Conservation (phyloP, 2,797 vertebrate genomes). For the Darevskia mixta region DNA sequence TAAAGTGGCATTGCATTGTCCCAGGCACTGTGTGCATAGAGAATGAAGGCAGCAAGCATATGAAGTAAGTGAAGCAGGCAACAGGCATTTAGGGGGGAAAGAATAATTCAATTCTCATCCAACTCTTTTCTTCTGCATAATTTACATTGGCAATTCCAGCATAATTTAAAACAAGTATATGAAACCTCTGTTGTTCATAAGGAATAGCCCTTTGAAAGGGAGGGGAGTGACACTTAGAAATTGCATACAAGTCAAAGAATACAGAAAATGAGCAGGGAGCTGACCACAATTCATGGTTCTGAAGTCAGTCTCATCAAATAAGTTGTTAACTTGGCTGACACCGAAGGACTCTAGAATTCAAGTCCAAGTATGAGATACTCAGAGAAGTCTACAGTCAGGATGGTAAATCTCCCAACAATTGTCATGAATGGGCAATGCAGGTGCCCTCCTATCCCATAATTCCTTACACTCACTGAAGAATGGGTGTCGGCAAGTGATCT, state of each 20-base stretch:
- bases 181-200: neutral
- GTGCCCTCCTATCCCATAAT: neutral
- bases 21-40: too few relatives aligned
- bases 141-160: neutral
- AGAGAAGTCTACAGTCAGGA: neutral
- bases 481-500: neutral
- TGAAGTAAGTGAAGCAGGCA: neutral
- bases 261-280: neutral
- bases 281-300: neutral
- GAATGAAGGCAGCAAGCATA: neutral
- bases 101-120: neutral
- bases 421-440: neutral
- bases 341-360: neutral
- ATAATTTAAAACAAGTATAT: neutral
- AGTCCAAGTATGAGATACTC: neutral
- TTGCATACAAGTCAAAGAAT: neutral
- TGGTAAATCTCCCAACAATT: neutral
- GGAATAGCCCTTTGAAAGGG: neutral
- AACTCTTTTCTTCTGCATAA: neutral
- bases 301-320: neutral
- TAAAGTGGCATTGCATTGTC: neutral
- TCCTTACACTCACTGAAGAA: neutral
- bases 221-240: neutral
- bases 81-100: neutral
- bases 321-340: neutral